Base-by-base conservation (phyloP, 2,113 vertebrate genomes). In the Scophthalmus maximus region DNA sequence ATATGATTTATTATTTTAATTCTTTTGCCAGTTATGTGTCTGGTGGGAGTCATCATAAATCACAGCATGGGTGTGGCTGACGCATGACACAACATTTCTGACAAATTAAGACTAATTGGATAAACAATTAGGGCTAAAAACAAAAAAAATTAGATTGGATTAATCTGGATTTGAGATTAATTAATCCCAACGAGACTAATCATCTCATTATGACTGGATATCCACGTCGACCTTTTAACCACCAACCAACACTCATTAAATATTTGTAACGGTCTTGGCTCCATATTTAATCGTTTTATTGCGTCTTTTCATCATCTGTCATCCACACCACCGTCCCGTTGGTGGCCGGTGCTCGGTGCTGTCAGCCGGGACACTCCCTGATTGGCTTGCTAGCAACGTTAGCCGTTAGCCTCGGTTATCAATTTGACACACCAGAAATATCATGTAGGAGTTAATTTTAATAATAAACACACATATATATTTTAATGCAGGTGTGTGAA, bases 281-380 rank as follows among this genome's bases (percentile, higher is more conserved):
- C 18, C 1, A 7, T 17, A 23, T 46, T 57, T 17, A 14, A 8
- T 17, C 0, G 6, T n/a, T 68, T 59, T 9, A 55, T 64, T 40
- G 8, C 20, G 18, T 4, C 55, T 0, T 12, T 22, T 9, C 0
- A 67, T 0, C 0, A 2, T 22, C 1, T 1, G 0, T 26, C 57
- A n/a, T n/a, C n/a, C n/a, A n/a, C n/a, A n/a, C n/a, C n/a, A n/a
- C n/a, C n/a, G n/a, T n/a, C n/a, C n/a, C n/a, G n/a, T 68, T 10
- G 3, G 6, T 40, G 8, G 7, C 46, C 32, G 15, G 22, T 10
- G 6, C 25, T 12, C n/a, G 61, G 8, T n/a, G 52, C 72, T 61
- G 67, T 81, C 60, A 65, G n/a, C 27, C 6, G 8, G 62, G 84
- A 72, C 85, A 65, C 83, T n/a, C n/a, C n/a, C n/a, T n/a, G n/a